Evolutionary conservation across 2,888 invertebrate genomes (phyloP).

Genomic region (Chymomyza caudatula): DNA sequence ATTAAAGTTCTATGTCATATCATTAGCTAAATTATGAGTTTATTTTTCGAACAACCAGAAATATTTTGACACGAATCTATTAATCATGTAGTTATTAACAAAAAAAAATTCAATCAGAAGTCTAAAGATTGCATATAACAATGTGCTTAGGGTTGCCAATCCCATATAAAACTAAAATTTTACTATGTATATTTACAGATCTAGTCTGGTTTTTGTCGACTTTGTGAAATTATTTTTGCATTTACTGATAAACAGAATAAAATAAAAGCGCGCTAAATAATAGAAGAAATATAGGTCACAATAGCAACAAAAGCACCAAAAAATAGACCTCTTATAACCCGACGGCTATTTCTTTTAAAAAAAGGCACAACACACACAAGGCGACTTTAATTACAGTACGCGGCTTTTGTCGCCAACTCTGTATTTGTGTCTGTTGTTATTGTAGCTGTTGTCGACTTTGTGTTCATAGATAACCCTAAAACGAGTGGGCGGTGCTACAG

Average conservation of each 20-base stretch:
- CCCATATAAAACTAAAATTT: no score
- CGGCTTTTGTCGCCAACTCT: slow-evolving; percentile 20
- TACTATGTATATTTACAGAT: neutral
- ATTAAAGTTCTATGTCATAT: neutral
- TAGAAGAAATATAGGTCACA: neutral
- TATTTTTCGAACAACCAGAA: neutral
- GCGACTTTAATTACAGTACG: slow-evolving; percentile 28
- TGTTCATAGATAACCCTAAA: neutral
- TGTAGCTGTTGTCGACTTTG: neutral
- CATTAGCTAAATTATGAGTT: neutral
- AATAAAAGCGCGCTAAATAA: neutral
- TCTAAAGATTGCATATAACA: neutral
- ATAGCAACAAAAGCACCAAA: neutral
- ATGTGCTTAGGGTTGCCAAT: neutral
- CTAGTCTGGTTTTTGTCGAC: neutral
- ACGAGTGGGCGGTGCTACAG: slow-evolving; percentile 11
- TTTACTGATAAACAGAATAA: neutral
- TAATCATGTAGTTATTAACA: neutral
- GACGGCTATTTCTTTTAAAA: neutral
- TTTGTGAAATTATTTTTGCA: neutral
- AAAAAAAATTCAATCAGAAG: no score
- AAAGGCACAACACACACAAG: slow-evolving; percentile 16
- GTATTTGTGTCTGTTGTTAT: slow-evolving; percentile 11
- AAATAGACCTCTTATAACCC: neutral
- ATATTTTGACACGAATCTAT: neutral